Evolutionary conservation across 2,888 invertebrate genomes (phyloP).

Genomic region (Orthosia incerta): DNA sequence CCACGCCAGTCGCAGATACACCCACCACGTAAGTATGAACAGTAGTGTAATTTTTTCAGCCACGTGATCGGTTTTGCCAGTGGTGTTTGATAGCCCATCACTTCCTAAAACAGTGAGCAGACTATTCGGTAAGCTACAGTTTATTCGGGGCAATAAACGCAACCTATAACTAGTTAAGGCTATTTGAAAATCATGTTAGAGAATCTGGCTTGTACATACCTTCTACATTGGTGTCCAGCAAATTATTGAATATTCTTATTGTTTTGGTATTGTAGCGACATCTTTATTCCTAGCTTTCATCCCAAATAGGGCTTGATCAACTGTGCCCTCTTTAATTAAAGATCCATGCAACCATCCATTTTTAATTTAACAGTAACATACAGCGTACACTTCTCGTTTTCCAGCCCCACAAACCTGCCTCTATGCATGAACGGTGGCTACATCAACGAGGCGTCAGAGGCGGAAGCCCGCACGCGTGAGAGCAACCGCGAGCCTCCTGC

Average conservation of each 20-base stretch:
- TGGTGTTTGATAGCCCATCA: no score
- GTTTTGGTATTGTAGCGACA: neutral
- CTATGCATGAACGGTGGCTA: slow-evolving; percentile 92
- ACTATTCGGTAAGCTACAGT: no score
- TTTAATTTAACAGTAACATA: neutral
- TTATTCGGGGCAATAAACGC: no score
- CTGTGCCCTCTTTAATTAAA: slow-evolving; percentile 40
- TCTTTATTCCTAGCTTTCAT: no score
- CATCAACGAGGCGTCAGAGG: slow-evolving; percentile 92
- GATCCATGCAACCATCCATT: neutral
- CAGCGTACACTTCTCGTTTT: slow-evolving; percentile 57
- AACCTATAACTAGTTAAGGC: neutral
- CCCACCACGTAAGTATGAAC: slow-evolving; percentile 87
- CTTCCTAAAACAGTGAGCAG: no score
- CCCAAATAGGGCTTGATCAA: slow-evolving; percentile 93
- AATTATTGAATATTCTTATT: neutral
- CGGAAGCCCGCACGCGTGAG: slow-evolving; percentile 83
- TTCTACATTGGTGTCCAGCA: neutral
- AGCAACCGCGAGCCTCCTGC: slow-evolving; percentile 78
- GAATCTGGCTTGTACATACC: neutral
- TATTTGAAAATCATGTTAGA: neutral
- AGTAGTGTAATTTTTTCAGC: neutral
- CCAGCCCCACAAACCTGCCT: slow-evolving; percentile 92
- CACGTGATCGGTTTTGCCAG: neutral
- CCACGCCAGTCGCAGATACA: slow-evolving; percentile 94